Evolutionary conservation across 2,888 invertebrate species (phyloP), one percentile per base, ranked within the genome.

Genomic region (Rhingia rostrata): DNA sequence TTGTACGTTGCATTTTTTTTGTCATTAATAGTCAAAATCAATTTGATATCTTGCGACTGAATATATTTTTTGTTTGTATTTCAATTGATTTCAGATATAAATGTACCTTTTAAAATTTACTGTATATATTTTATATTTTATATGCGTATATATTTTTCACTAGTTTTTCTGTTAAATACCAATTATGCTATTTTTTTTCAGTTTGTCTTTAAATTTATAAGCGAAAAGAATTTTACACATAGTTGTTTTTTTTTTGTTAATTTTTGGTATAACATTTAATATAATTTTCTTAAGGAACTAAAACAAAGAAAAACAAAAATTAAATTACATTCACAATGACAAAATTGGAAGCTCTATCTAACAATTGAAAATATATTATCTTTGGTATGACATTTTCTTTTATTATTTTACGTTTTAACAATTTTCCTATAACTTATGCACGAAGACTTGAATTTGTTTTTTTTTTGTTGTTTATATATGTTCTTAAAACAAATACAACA

Each of bases 301-400:
- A 4, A 51, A 58, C 39, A 12, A 45, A 37, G 4, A 7, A 30
- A 22, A 49, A 60, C 14, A 58, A 6, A 39, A 60, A 37, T 35
- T 30, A 39, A 32, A 9, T 0, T 4, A 35, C 51, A 35, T 51
- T 43, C 9, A 47, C 39, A 60, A 39, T 56, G 39, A 73, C 54
- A 63, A 64, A 70, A 70, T 84, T 79, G 84, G 84, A 84, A 84
- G 84, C 84, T 74, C 84, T 84, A 80, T 80, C 75, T 84, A 84
- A 80, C 54, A 56, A 61, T 80, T 70, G 0, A 80, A 75, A 69
- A 69, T 73, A 56, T 83, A 73, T 54, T 41, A 53, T 51, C 6
- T 54, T 66, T 78, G 66, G 37, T 77, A 77, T 45, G 54, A 77
- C 53, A 45, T 58, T 61, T 60, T 66, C 49, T 70, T 6, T 60